These are phyloP conservation scores for Cynopterus sphinx DNA, from an alignment of 2,797 vertebrate genomes.

Conservation along the genomic window DNA sequence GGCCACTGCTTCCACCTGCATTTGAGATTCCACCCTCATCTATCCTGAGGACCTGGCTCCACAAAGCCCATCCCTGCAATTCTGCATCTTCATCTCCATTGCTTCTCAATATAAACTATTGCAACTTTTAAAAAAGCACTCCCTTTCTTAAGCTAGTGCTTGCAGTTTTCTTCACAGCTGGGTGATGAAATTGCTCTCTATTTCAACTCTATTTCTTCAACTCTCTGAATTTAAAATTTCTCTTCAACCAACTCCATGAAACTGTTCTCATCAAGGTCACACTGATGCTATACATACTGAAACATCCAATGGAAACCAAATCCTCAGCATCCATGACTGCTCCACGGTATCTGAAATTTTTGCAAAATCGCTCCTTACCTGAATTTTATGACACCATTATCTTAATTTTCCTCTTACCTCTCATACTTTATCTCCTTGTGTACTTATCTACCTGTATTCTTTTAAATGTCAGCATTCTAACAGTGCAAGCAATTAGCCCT, in stretches of 20 bases:
- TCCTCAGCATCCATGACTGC: not conserved
- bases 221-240: not conserved
- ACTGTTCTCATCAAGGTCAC: not conserved
- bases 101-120: not conserved
- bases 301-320: not conserved
- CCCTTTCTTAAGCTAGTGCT: not conserved
- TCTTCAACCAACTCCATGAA: not conserved
- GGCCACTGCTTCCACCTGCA: not conserved
- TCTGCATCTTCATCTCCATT: not conserved
- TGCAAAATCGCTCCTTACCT: not conserved
- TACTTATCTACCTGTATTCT: not conserved
- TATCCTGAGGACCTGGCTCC: not conserved
- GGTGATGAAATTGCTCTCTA: not conserved
- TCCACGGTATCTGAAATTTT: not conserved
- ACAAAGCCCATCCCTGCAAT: not conserved
- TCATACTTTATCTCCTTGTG: not conserved
- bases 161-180: not conserved
- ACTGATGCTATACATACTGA: not conserved
- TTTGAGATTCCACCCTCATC: not conserved
- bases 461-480: not conserved
- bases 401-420: not conserved
- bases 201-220: constrained; percentile 2
- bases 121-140: not conserved
- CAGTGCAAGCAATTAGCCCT: not conserved
- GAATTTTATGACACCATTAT: not conserved